phyloP scores from a whole-genome alignment of 2,797 vertebrate species.

The Parambassis ranga region DNA sequence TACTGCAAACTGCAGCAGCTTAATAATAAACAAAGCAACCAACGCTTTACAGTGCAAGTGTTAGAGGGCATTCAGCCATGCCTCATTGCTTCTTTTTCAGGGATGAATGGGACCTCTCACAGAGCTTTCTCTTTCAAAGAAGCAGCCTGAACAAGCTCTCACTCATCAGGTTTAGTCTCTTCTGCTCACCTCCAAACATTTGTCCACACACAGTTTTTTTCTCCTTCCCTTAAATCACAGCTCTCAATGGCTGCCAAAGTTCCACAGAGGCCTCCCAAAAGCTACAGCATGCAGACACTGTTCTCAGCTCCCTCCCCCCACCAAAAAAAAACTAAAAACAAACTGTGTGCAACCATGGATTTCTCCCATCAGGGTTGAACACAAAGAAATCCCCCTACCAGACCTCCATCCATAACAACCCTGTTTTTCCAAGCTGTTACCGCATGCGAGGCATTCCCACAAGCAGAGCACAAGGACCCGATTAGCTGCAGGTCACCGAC shows the following conservation, averaged over 20 bases:
- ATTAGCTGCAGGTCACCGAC: conserved; percentile 68
- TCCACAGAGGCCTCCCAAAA: conserved; percentile 34
- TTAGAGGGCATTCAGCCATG: conserved; percentile 6
- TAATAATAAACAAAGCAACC: not conserved
- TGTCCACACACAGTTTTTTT: conserved; percentile 17
- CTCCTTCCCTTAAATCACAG: conserved; percentile 28
- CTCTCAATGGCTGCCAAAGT: conserved; percentile 6
- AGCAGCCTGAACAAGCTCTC: conserved; percentile 26
- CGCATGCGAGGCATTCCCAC: conserved; percentile 60
- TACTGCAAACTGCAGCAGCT: not conserved
- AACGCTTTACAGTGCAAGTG: not conserved
- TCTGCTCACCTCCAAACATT: conserved; percentile 28
- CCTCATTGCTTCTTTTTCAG: conserved; percentile 3
- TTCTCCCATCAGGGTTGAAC: conserved; percentile 33
- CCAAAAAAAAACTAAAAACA: conserved; percentile 3
- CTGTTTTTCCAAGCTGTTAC: conserved; percentile 66
- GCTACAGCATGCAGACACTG: conserved; percentile 30
- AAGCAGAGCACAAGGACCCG: conserved; percentile 48
- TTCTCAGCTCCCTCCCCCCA: conserved; percentile 6
- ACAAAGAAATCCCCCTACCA: conserved; percentile 62
- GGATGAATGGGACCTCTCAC: conserved; percentile 19
- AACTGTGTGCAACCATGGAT: conserved; percentile 29
- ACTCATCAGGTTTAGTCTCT: conserved; percentile 20
- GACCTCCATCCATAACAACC: conserved; percentile 55
- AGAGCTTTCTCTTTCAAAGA: conserved; percentile 23